These are phyloP conservation scores for Willisornis vidua DNA, from an alignment of 2,113 vertebrate genomes.

Conservation along the genomic window DNA sequence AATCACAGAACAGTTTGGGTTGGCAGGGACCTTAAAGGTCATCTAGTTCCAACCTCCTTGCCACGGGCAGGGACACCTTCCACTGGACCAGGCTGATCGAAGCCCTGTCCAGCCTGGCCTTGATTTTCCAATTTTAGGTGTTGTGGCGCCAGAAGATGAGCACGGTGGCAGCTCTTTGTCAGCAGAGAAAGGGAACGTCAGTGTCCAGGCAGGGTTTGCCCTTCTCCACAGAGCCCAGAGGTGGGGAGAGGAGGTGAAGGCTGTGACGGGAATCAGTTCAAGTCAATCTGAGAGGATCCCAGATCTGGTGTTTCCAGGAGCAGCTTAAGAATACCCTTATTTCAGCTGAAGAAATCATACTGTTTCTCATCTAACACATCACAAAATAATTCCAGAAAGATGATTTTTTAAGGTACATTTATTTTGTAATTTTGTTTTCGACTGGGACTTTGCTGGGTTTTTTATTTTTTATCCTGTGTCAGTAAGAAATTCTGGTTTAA, in stretches of 20 bases:
- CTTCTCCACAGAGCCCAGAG: neutral
- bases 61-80: neutral
- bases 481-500: neutral
- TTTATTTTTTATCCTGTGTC: neutral
- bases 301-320: neutral
- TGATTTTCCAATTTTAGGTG: neutral
- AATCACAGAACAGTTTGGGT: neutral
- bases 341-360: neutral
- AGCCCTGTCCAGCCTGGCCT: neutral
- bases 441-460: neutral
- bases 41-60: neutral
- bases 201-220: neutral
- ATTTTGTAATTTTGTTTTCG: neutral
- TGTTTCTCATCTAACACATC: neutral
- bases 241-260: neutral
- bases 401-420: neutral
- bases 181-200: fast-evolving
- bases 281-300: fast-evolving
- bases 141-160: fast-evolving
- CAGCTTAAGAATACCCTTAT: neutral
- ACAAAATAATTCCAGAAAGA: neutral
- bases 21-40: neutral
- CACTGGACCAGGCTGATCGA: neutral
- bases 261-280: fast-evolving
- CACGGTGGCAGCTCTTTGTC: fast-evolving